Conservation (phyloP, 1,140 invertebrate species). For the Diachasma alloeum region DNA sequence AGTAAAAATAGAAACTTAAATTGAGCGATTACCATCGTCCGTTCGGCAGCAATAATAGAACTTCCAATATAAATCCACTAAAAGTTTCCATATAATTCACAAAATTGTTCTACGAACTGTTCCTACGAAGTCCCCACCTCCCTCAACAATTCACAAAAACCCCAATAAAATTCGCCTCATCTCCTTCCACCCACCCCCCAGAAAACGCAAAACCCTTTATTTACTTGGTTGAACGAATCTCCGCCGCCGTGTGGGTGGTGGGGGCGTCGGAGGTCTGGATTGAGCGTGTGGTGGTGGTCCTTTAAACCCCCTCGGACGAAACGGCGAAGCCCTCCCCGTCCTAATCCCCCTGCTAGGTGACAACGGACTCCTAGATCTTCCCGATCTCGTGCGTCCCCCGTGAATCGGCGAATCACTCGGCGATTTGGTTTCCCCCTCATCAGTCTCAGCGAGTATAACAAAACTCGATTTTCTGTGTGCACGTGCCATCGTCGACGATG, state of each 20-base stretch:
- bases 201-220: constrained; percentile 3
- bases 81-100: too few relatives aligned
- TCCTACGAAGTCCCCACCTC: too few relatives aligned
- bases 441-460: constrained; percentile 69
- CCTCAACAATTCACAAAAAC: too few relatives aligned
- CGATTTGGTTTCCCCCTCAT: constrained; percentile 49
- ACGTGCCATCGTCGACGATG: constrained; percentile 43
- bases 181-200: too few relatives aligned
- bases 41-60: too few relatives aligned
- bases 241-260: background rate
- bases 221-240: constrained; percentile 25
- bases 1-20: too few relatives aligned
- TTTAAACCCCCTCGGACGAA: constrained; percentile 68
- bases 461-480: constrained; percentile 64
- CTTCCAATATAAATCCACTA: too few relatives aligned
- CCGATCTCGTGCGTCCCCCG: background rate
- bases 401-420: background rate
- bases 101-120: too few relatives aligned
- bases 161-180: too few relatives aligned
- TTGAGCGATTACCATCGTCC: too few relatives aligned
- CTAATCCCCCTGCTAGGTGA: constrained; percentile 37
- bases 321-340: constrained; percentile 67
- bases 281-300: constrained; percentile 59
- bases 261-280: constrained; percentile 52
- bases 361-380: constrained; percentile 53